Evolutionary conservation across 2,888 invertebrate species (phyloP).

Genomic region (Cryptophagus acutangulus): DNA sequence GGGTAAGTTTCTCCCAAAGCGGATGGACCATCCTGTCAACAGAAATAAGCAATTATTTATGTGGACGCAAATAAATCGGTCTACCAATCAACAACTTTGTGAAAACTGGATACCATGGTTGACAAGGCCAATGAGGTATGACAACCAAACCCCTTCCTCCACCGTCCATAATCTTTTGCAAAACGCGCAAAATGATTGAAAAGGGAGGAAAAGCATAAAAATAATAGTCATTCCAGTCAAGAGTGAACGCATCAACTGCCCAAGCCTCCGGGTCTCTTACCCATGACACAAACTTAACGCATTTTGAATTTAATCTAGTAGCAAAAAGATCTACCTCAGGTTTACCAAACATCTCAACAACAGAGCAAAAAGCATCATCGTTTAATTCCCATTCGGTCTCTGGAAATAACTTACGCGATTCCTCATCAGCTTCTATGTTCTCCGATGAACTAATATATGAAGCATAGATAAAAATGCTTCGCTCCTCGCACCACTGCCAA

Average conservation of each 20-base stretch:
- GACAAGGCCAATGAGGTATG: constrained; percentile 28
- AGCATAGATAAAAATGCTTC: no score
- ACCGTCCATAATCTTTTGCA: constrained; percentile 32
- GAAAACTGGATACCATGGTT: constrained; percentile 32
- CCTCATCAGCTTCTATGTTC: no score
- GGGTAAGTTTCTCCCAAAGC: constrained; percentile 2
- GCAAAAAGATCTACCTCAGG: no score
- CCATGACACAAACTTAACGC: constrained; percentile 30
- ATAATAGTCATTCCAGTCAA: constrained; percentile 13
- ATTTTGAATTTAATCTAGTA: constrained; percentile 30
- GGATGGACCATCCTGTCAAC: background rate
- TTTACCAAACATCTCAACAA: no score
- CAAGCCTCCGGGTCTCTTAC: constrained; percentile 24
- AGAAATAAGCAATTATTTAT: constrained; percentile 5
- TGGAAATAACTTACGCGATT: no score
- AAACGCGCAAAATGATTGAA: constrained; percentile 22
- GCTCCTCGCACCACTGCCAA: no score
- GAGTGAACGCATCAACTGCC: constrained; percentile 32
- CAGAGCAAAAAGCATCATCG: no score
- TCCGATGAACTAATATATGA: no score
- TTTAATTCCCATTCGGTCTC: no score
- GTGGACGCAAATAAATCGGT: constrained; percentile 1
- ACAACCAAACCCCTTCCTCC: constrained; percentile 28
- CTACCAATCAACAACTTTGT: background rate
- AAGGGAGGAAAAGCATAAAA: constrained; percentile 24